phyloP scores from a whole-genome alignment of 2,797 vertebrate species.

The Geotria australis region DNA sequence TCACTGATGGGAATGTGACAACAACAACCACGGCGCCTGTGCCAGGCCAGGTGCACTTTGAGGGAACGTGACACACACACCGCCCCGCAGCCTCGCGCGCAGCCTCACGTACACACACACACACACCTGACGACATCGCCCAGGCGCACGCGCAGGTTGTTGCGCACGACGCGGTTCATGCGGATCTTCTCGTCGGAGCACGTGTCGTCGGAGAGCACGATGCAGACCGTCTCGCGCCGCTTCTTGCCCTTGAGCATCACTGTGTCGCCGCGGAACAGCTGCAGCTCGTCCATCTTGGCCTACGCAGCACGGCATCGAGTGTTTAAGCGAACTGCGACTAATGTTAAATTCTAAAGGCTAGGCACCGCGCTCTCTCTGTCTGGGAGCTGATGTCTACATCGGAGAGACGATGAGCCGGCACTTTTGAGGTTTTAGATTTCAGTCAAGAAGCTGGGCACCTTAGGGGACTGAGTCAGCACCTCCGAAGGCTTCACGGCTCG shows the following conservation, averaged over 20 bases:
- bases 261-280: conserved; percentile 25
- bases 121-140: conserved; percentile 22
- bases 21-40: too few relatives aligned
- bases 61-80: too few relatives aligned
- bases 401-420: neutral
- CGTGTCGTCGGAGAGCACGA: conserved; percentile 16
- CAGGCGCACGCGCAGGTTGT: conserved; percentile 22
- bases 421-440: neutral
- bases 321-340: too few relatives aligned
- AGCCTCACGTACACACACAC: too few relatives aligned
- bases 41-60: too few relatives aligned
- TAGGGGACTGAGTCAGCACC: too few relatives aligned
- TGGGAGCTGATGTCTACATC: neutral
- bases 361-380: neutral
- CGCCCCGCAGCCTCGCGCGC: too few relatives aligned
- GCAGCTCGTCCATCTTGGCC: conserved; percentile 24
- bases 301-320: conserved; percentile 2
- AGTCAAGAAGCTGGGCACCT: too few relatives aligned
- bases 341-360: too few relatives aligned
- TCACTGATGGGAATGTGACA: too few relatives aligned
- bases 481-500: too few relatives aligned
- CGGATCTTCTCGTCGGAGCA: conserved; percentile 14
- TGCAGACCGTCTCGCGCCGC: conserved; percentile 18
- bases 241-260: conserved; percentile 19
- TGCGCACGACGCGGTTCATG: conserved; percentile 21